Conservation (phyloP, 1,140 invertebrate species). For the Piezodorus guildinii region DNA sequence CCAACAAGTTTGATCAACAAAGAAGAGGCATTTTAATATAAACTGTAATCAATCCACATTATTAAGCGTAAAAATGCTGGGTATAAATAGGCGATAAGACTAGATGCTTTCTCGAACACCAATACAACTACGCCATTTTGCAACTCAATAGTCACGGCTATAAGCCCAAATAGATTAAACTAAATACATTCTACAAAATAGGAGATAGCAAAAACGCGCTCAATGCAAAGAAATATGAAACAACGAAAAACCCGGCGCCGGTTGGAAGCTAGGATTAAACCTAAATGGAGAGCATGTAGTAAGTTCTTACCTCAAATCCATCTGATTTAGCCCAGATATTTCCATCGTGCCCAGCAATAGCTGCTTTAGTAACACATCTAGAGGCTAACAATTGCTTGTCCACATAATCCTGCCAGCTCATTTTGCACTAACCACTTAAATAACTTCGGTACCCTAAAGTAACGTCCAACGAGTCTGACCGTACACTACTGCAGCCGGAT, state of each 20-base stretch:
- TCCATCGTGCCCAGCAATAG: slow-evolving; percentile 87
- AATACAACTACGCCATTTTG: slow-evolving; percentile 19
- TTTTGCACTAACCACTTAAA: slow-evolving; percentile 38
- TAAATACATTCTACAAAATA: background rate
- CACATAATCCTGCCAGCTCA: slow-evolving; percentile 98
- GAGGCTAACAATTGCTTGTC: slow-evolving; percentile 91
- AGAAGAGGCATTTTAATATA: too few relatives aligned
- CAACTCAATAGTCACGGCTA: slow-evolving; percentile 12
- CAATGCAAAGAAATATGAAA: background rate
- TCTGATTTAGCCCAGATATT: slow-evolving; percentile 90
- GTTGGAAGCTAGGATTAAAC: background rate
- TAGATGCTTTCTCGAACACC: too few relatives aligned
- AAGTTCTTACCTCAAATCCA: slow-evolving; percentile 74
- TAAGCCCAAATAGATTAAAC: background rate
- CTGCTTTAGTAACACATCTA: slow-evolving; percentile 82
- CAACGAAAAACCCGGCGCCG: background rate
- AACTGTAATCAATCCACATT: too few relatives aligned
- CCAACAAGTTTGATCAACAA: too few relatives aligned
- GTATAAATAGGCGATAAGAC: too few relatives aligned
- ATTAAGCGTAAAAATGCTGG: too few relatives aligned
- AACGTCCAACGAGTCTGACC: slow-evolving; percentile 13
- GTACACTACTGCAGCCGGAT: slow-evolving; percentile 22
- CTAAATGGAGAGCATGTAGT: background rate
- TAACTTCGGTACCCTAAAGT: slow-evolving; percentile 10
- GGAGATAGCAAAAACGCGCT: background rate